These are phyloP conservation scores for Holothuria glaberrima DNA, from an alignment of 35 echinoderm and acorn worm genomes.

Conservation along the genomic window DNA sequence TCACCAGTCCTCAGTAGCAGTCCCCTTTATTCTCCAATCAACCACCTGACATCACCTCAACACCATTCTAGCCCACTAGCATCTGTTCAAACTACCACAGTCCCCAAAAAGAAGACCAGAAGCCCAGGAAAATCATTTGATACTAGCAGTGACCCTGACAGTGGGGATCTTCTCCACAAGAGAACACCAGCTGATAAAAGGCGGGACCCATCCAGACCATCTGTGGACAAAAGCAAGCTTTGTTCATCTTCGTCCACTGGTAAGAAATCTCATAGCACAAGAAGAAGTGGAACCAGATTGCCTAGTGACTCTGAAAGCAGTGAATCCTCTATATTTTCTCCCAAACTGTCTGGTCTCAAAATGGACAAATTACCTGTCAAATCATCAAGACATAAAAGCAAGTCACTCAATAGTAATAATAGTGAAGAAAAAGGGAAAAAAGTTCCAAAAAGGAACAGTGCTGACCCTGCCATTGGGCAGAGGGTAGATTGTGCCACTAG, in stretches of 20 bases:
- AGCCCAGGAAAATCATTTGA: slow-evolving; percentile 29
- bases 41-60: not conserved
- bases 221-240: slow-evolving; percentile 37
- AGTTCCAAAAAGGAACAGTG: slow-evolving; percentile 10
- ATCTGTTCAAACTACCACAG: slow-evolving; percentile 4
- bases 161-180: not conserved
- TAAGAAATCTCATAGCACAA: slow-evolving; percentile 55
- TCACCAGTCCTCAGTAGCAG: slow-evolving; percentile 36
- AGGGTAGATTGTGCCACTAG: not conserved
- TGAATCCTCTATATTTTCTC: slow-evolving; percentile 76
- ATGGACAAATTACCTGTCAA: slow-evolving; percentile 35
- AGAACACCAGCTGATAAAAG: slow-evolving; percentile 46
- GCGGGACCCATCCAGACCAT: slow-evolving; percentile 61
- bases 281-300: slow-evolving; percentile 7
- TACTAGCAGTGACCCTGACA: slow-evolving; percentile 61
- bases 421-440: slow-evolving; percentile 49
- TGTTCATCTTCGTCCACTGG: slow-evolving; percentile 31
- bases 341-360: not conserved
- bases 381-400: slow-evolving; percentile 51
- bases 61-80: slow-evolving; percentile 13
- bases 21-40: not conserved
- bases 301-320: slow-evolving; percentile 94
- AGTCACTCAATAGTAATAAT: slow-evolving; percentile 45
- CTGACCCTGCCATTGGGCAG: not conserved
- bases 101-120: not conserved